Base-by-base conservation (phyloP, 2,888 invertebrate genomes). In the Eugnorisma glareosa region DNA sequence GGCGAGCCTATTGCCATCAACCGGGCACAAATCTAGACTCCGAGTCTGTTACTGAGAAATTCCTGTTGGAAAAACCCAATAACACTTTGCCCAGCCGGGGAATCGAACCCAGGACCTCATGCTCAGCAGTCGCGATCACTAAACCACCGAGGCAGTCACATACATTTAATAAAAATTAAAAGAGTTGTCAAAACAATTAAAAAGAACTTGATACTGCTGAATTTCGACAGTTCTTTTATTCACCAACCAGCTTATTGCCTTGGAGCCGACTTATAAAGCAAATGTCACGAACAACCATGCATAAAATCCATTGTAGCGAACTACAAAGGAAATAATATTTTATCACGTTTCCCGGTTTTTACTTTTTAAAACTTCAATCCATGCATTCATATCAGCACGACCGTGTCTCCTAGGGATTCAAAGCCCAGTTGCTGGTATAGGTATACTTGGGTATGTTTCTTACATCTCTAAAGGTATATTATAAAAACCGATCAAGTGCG, bases 381-480 rank as follows among this genome's bases (percentile, higher is more conserved):
- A 70, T 66, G 79, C 79, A 84, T 86, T 70, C 69, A 75, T 86
- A 86, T 79, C 75, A 68, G 79, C 82, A 86, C 77, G 88, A 84
- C 51, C 68, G 75, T 67, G 37, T 73, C 51, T 28, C 80, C 57
- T 37, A 77, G 84, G 79, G 75, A 75, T 75, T 75, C 63, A 73
- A 83, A 67, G 45, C 71, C 35, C 63, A 61, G 83, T 57, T 66
- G n/a, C 43, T 75, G 75, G 67, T 24, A 13, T 63, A 63, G 37
- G n/a, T 59, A 71, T 61, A 71, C 37, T 5, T 72, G 40, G n/a
- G 13, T 66, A 40, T 43, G n/a, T 69, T 78, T 73, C 64, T 69
- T 69, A 59, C 35, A 86, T 54, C 43, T 85, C 73, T 18, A 51
- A n/a, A 86, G 59, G 40, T 70, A 68, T 40, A 7, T 11, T 40